Evolutionary conservation across 2,797 vertebrate species (phyloP).

Genomic region (Chelmon rostratus): DNA sequence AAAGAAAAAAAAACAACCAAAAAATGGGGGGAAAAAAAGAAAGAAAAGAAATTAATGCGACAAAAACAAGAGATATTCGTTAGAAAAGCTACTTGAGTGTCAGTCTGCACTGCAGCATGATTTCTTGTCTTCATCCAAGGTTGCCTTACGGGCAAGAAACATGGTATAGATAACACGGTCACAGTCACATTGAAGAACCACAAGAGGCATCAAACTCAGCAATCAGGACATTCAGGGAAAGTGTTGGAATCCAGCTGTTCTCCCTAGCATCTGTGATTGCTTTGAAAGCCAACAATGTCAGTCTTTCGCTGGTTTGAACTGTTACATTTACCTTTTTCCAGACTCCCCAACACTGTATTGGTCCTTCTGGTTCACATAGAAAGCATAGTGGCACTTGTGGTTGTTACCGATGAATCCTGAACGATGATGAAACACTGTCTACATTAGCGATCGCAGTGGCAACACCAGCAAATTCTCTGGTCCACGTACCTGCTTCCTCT

Average conservation of each 20-base stretch:
- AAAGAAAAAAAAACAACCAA: slow-evolving; percentile 18
- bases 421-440: slow-evolving; percentile 50
- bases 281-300: slow-evolving; percentile 24
- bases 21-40: background rate
- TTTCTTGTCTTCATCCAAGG: slow-evolving; percentile 23
- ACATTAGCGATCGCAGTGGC: slow-evolving; percentile 47
- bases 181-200: slow-evolving; percentile 11
- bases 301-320: slow-evolving; percentile 15
- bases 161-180: slow-evolving; percentile 11
- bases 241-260: slow-evolving; percentile 26
- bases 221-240: slow-evolving; percentile 40
- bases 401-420: slow-evolving; percentile 43
- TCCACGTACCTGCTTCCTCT: slow-evolving; percentile 17
- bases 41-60: background rate
- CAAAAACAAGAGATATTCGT: background rate
- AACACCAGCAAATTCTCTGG: slow-evolving; percentile 62
- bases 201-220: slow-evolving; percentile 21
- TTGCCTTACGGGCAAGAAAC: slow-evolving; percentile 33
- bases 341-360: slow-evolving; percentile 31
- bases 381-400: slow-evolving; percentile 5
- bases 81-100: slow-evolving; percentile 5
- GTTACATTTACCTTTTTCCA: slow-evolving; percentile 28
- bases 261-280: slow-evolving; percentile 23
- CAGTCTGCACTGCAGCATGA: slow-evolving; percentile 26
- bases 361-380: slow-evolving; percentile 29